A percentile compares a stretch with the other conserved stretches of the same genome.
phyloP scores from a whole-genome alignment of 1,140 invertebrate genomes.

The Prorops nasuta region DNA sequence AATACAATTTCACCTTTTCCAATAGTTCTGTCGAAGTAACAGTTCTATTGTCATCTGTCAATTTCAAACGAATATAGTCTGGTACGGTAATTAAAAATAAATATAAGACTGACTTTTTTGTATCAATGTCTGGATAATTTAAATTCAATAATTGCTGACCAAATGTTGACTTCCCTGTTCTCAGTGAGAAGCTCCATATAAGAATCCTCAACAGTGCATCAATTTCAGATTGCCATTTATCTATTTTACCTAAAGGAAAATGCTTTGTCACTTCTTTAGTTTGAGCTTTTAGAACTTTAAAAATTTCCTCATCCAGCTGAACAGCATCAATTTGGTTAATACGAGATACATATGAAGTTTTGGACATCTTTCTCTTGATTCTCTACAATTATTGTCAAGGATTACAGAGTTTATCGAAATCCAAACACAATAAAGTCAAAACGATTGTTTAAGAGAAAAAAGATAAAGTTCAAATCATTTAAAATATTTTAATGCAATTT shows the following conservation, averaged over 20 bases:
- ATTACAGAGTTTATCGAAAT: no score
- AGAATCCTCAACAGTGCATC: conserved; percentile 39
- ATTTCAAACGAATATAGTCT: conserved; percentile 38
- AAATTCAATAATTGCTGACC: conserved; percentile 49
- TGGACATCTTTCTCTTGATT: no score
- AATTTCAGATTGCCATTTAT: conserved; percentile 47
- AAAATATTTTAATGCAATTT: no score
- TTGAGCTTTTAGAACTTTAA: conserved; percentile 40
- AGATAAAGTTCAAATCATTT: no score
- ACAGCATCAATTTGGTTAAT: conserved; percentile 51
- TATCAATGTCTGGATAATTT: conserved; percentile 38
- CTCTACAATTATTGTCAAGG: no score
- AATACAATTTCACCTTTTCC: neutral
- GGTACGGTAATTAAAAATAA: conserved; percentile 39
- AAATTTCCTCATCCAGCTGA: conserved; percentile 49
- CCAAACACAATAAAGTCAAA: no score
- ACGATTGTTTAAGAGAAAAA: no score
- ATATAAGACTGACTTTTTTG: conserved; percentile 40
- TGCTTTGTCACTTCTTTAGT: conserved; percentile 36
- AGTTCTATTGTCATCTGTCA: conserved; percentile 20
- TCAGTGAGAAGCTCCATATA: conserved; percentile 48
- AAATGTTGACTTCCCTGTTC: conserved; percentile 42
- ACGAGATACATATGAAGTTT: conserved; percentile 46
- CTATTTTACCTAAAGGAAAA: conserved; percentile 31
- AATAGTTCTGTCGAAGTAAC: neutral